Conservation (phyloP, 1,140 invertebrate genomes). For the Solen grandis region DNA sequence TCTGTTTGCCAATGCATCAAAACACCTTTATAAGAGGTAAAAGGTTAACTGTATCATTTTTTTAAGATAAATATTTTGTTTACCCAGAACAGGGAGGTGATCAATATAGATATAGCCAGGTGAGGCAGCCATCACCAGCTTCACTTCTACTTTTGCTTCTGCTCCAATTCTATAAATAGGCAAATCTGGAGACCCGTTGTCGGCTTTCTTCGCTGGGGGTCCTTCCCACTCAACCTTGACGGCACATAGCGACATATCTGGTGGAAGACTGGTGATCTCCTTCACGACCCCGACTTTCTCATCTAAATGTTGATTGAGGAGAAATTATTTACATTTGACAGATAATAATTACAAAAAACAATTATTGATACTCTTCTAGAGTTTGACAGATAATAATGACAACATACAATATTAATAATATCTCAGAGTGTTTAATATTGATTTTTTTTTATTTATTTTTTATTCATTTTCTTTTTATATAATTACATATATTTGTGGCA, state of each 20-base stretch:
- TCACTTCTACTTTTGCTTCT: slow-evolving; percentile 25
- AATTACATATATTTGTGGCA: no score
- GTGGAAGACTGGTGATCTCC: neutral
- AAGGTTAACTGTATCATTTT: no score
- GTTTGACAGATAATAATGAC: no score
- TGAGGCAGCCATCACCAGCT: neutral
- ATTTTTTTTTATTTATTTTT: no score
- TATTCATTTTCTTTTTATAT: no score
- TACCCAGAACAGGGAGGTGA: slow-evolving; percentile 34
- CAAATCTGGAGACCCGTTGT: neutral
- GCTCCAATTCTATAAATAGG: slow-evolving; percentile 36
- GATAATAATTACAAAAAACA: no score
- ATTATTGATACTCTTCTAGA: no score
- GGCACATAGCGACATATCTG: neutral
- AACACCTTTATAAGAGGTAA: no score
- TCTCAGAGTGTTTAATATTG: no score
- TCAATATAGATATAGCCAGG: slow-evolving; percentile 13
- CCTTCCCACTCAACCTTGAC: slow-evolving; percentile 14
- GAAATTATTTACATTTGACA: no score
- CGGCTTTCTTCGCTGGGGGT: neutral
- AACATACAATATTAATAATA: no score
- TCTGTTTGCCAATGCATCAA: no score
- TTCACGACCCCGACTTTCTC: neutral
- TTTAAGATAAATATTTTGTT: neutral
- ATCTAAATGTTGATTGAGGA: neutral